These are phyloP conservation scores for Astyanax mexicanus DNA, from an alignment of 2,797 vertebrate species.

Conservation along the genomic window DNA sequence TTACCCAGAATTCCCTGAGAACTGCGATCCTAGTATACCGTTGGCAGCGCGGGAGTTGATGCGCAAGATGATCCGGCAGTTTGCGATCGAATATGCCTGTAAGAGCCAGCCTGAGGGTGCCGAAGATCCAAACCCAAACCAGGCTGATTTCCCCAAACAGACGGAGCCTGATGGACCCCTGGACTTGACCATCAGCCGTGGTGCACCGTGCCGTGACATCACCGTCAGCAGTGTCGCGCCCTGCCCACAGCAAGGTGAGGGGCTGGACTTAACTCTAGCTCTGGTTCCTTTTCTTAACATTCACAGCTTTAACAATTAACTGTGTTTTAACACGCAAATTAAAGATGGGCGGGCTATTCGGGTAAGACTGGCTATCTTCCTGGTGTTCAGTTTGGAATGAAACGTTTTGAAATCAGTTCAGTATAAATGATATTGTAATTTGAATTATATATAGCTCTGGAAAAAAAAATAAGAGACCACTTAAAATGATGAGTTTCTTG, in stretches of 20 bases:
- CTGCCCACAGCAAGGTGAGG: conserved; percentile 48
- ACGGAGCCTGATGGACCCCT: conserved; percentile 90
- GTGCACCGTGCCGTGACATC: conserved; percentile 88
- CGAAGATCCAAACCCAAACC: conserved; percentile 83
- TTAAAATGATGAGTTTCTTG: too few relatives aligned
- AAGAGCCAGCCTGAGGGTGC: conserved; percentile 91
- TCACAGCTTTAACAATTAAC: too few relatives aligned
- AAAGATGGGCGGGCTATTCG: too few relatives aligned
- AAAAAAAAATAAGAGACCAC: too few relatives aligned
- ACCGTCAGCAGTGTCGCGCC: conserved; percentile 89
- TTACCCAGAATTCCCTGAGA: conserved; percentile 88
- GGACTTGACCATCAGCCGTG: conserved; percentile 95
- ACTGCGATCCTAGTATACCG: conserved; percentile 96
- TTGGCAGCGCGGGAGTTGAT: conserved; percentile 98
- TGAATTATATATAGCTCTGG: too few relatives aligned
- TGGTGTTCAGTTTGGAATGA: too few relatives aligned
- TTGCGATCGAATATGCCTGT: conserved; percentile 97
- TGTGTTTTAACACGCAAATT: too few relatives aligned
- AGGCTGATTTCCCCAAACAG: conserved; percentile 83
- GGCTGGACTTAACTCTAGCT: not conserved
- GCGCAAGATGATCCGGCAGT: conserved; percentile 98
- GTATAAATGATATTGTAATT: too few relatives aligned
- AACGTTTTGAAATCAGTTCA: too few relatives aligned
- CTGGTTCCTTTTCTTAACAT: too few relatives aligned
- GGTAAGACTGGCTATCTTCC: too few relatives aligned